These are phyloP conservation scores for Geotria australis DNA, from an alignment of 2,797 vertebrate species.

Conservation along the genomic window DNA sequence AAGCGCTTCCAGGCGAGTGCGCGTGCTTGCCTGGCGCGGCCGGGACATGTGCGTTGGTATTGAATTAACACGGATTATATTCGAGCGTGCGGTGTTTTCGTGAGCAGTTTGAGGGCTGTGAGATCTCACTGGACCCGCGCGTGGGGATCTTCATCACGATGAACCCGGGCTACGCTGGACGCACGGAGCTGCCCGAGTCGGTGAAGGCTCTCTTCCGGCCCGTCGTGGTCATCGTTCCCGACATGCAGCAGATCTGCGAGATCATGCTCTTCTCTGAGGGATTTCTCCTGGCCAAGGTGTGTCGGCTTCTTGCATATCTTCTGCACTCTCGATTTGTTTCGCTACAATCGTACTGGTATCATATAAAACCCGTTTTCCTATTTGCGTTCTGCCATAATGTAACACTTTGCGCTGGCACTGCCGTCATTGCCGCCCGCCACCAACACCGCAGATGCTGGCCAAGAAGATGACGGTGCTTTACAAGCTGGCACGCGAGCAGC, in stretches of 20 bases:
- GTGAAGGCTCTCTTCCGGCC: conserved; percentile 87
- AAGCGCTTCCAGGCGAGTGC: conserved; percentile 42
- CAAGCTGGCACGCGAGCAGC: conserved; percentile 56
- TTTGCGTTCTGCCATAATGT: no score
- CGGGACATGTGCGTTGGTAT: no score
- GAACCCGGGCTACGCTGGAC: conserved; percentile 84
- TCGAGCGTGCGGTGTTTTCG: no score
- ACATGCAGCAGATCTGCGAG: conserved; percentile 90
- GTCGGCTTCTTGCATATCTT: background rate
- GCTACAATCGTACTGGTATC: no score
- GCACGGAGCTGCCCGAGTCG: conserved; percentile 77
- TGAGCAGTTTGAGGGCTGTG: conserved; percentile 63
- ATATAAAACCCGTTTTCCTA: no score
- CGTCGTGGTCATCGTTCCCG: conserved; percentile 80
- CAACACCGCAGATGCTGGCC: conserved; percentile 31
- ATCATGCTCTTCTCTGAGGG: conserved; percentile 98
- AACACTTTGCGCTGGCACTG: no score
- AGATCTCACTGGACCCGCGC: conserved; percentile 39
- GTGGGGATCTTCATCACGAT: conserved; percentile 97
- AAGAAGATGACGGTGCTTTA: conserved; percentile 98
- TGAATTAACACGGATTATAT: no score
- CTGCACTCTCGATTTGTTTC: no score
- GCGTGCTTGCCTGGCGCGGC: background rate
- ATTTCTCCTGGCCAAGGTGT: conserved; percentile 63
- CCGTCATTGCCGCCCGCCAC: background rate